phyloP scores from a whole-genome alignment of 2,113 vertebrate genomes.

The Lynx canadensis region DNA sequence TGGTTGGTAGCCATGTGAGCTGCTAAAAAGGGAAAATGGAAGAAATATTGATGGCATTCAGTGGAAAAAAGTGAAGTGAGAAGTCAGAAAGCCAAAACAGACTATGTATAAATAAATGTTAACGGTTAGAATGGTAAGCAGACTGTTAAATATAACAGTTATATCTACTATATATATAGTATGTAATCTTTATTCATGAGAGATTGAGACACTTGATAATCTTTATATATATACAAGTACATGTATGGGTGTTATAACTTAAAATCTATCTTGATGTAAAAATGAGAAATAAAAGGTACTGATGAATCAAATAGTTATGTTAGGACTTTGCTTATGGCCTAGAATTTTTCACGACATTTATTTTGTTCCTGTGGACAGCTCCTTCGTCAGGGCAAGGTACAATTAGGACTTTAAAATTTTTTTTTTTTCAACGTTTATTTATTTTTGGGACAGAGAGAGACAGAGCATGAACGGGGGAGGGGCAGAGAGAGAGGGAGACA shows the following conservation, averaged over 20 bases:
- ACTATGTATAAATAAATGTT: not conserved
- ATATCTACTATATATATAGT: not conserved
- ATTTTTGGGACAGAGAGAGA: too few relatives aligned
- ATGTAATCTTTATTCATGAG: not conserved
- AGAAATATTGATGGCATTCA: constrained; percentile 29
- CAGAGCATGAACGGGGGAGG: too few relatives aligned
- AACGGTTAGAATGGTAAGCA: not conserved
- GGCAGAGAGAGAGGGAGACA: too few relatives aligned
- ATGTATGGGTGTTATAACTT: not conserved
- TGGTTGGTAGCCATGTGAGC: not conserved
- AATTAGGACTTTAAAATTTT: constrained; percentile 34
- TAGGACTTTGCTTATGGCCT: not conserved
- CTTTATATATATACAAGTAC: not conserved
- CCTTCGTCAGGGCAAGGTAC: not conserved
- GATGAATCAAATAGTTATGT: not conserved
- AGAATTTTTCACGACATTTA: not conserved
- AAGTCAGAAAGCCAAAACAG: not conserved
- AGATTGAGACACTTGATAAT: not conserved
- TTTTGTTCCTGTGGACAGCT: not conserved
- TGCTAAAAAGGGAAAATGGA: constrained; percentile 8
- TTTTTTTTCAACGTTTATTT: too few relatives aligned
- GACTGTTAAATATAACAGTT: not conserved
- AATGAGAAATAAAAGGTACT: not conserved
- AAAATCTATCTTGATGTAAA: not conserved
- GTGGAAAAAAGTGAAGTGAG: not conserved